Evolutionary conservation across 2,888 invertebrate species (phyloP).

Genomic region (Phymatocera aterrima): DNA sequence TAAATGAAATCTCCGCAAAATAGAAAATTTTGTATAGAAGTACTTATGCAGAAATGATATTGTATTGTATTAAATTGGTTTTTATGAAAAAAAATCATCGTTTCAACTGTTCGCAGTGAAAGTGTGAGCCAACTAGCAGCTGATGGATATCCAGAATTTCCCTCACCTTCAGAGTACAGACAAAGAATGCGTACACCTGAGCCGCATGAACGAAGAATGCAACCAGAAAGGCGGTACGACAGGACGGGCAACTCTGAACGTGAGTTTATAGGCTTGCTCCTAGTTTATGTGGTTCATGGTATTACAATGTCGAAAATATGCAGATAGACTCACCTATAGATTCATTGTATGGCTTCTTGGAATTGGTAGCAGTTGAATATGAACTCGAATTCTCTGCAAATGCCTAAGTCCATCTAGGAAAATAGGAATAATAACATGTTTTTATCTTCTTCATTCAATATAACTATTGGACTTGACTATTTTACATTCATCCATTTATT

Average conservation of each 20-base stretch:
- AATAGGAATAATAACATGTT: not conserved
- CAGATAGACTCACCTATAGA: not conserved
- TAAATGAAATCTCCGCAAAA: not conserved
- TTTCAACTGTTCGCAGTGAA: constrained; percentile 5
- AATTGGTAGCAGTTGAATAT: not conserved
- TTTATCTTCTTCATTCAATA: not conserved
- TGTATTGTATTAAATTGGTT: not conserved
- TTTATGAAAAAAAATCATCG: not conserved
- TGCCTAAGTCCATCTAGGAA: not conserved
- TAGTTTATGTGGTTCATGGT: not conserved
- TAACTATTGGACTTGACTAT: not conserved
- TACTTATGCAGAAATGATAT: not conserved
- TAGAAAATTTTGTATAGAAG: not conserved
- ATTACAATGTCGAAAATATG: not conserved
- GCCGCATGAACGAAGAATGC: not conserved
- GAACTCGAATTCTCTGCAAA: not conserved
- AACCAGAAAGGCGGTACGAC: not conserved
- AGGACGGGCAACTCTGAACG: not conserved
- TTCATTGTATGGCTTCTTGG: not conserved
- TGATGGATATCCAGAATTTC: not conserved
- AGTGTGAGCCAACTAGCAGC: not conserved
- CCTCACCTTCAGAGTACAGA: constrained; percentile 11
- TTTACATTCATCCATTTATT: not conserved
- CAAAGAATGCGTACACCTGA: not conserved
- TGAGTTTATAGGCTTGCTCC: not conserved